Base-by-base conservation (phyloP, 2,888 invertebrate genomes). In the Patella depressa region DNA sequence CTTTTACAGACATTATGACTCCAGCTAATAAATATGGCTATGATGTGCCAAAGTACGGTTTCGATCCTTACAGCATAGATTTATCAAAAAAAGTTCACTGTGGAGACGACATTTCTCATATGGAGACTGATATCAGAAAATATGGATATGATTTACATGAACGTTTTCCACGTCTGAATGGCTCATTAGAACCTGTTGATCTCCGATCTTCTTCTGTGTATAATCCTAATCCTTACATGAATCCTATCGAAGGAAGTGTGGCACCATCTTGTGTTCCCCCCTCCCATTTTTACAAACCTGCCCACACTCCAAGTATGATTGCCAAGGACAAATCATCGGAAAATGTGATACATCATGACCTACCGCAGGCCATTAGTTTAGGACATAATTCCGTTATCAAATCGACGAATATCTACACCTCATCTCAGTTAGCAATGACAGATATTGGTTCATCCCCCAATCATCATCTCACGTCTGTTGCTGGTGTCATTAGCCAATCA, bases 31-130 rank as follows among this genome's bases (percentile, higher is more conserved):
- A 90, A 79, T 90, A 89, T 81, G 86, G 89, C 34, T 89, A 89
- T 78, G 89, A 89, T 78, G 81, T 89, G 71, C 79, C 87, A 70
- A 89, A 88, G 77, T 89, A 89, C 81, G 88, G 89, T 53, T 84
- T 89, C 72, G 89, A 89, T 71, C 81, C 87, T 9, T 89, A 90
- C 78, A 88, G 90, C 72, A 84, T 90, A 24, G 90, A 90, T 82
- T 85, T 90, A 75, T 86, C 88, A 55, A 90, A 90, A 81, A 86
- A 89, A 76, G 87, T 87, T 53, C 88, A 88, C 69, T 89, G 88
- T 76, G 87, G 84, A 74, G 88, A 88, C 53, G 90, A 90, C 59
- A 80, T 87, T 53, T 79, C 87, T 53, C 81, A 84, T 29, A 84
- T 85, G 75, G 88, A 89, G 79, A 83, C 84, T 74, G 87, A 88